These are phyloP conservation scores for Orycteropus afer DNA, from an alignment of 2,113 vertebrate genomes.

Conservation along the genomic window DNA sequence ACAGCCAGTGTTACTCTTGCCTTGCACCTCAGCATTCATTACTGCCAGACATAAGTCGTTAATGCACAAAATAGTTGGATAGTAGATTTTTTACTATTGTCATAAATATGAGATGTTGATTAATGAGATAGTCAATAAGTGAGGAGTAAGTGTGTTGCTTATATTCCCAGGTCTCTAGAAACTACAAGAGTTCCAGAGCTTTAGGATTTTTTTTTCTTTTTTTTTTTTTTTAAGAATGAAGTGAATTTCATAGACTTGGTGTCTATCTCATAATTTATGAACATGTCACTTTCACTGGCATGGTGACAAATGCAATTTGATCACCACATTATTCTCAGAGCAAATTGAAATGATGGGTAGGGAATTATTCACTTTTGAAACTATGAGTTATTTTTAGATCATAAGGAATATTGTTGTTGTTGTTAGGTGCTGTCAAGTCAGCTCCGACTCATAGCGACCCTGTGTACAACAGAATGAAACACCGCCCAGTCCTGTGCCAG, in stretches of 20 bases:
- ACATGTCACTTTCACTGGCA: conserved; percentile 28
- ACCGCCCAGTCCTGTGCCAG: too few species aligned
- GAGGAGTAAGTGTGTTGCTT: not conserved
- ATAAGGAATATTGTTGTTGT: conserved; percentile 32
- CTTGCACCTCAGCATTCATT: not conserved
- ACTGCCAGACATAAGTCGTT: too few species aligned
- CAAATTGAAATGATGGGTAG: not conserved
- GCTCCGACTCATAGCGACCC: too few species aligned
- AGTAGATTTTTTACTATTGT: not conserved
- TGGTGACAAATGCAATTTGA: conserved; percentile 57
- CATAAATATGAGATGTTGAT: not conserved
- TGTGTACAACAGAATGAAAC: too few species aligned
- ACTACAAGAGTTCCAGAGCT: not conserved
- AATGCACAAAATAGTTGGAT: not conserved
- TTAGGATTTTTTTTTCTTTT: not conserved
- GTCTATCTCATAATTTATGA: conserved; percentile 45
- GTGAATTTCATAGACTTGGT: not conserved
- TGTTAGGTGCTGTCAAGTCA: too few species aligned
- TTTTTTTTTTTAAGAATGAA: not conserved
- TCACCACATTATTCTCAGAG: conserved; percentile 54
- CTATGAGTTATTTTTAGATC: conserved; percentile 40
- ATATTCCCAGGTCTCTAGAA: not conserved
- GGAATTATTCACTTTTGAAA: conserved; percentile 26
- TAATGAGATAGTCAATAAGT: not conserved
- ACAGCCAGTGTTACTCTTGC: not conserved